Evolutionary conservation across 2,113 vertebrate genomes (phyloP).

Genomic region (Crypturellus undulatus): DNA sequence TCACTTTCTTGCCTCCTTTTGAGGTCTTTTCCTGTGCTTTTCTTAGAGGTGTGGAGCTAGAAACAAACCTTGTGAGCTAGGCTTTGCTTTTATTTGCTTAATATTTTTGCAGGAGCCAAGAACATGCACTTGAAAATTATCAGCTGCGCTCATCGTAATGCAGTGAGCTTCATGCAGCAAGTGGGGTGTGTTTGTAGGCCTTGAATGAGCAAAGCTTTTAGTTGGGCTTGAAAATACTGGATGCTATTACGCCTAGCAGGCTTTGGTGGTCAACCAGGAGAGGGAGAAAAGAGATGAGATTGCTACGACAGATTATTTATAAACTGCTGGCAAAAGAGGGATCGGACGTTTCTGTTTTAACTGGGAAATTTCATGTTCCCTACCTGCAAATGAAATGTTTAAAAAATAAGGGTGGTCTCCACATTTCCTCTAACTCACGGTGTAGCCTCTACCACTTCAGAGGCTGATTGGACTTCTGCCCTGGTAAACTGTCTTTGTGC

Average conservation of each 20-base stretch:
- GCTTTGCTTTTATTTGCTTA: neutral
- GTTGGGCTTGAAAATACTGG: neutral
- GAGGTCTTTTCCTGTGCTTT: neutral
- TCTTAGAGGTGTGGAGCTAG: neutral
- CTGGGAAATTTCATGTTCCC: neutral
- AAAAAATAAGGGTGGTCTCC: neutral
- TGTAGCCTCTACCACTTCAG: neutral
- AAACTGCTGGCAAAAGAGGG: neutral
- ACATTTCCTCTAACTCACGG: neutral
- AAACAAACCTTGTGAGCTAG: neutral
- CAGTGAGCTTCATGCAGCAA: neutral
- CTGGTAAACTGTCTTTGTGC: neutral
- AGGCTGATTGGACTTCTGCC: neutral
- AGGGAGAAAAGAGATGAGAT: neutral
- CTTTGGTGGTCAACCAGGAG: neutral
- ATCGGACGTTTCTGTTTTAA: neutral
- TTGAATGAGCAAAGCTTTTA: neutral
- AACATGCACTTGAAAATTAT: neutral
- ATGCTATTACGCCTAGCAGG: neutral
- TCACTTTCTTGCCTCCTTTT: neutral
- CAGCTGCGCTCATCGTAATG: neutral
- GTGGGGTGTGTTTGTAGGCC: neutral
- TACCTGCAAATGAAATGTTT: neutral
- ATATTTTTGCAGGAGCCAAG: neutral
- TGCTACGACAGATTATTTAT: no score